Evolutionary conservation across 2,113 vertebrate genomes (phyloP).

Genomic region (Periophthalmus modestus): DNA sequence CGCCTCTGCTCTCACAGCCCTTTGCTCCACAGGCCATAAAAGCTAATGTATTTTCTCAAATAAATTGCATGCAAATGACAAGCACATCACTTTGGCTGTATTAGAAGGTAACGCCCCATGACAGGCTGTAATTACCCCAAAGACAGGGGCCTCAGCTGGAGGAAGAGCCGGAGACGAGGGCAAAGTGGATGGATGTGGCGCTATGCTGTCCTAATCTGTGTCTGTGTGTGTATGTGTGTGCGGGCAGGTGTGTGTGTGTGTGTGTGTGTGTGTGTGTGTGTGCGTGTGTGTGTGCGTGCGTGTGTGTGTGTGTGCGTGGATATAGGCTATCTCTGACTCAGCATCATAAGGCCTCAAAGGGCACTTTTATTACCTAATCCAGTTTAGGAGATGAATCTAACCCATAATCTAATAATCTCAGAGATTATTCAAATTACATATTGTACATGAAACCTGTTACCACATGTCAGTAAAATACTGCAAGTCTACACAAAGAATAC

Average conservation of each 20-base stretch:
- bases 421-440: not conserved
- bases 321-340: slow-evolving; percentile 52
- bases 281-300: slow-evolving; percentile 2
- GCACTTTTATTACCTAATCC: slow-evolving; percentile 76
- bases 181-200: slow-evolving; percentile 7
- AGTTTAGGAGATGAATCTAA: slow-evolving; percentile 74
- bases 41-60: slow-evolving; percentile 32
- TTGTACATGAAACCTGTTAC: not conserved
- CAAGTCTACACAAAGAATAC: not conserved
- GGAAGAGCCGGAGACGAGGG: slow-evolving; percentile 11
- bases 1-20: slow-evolving; percentile 17
- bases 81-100: slow-evolving; percentile 41
- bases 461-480: not conserved
- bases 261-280: slow-evolving; percentile 17
- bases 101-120: slow-evolving; percentile 55
- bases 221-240: slow-evolving; percentile 11
- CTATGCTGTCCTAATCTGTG: slow-evolving; percentile 1
- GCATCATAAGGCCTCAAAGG: slow-evolving; percentile 30
- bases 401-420: slow-evolving; percentile 6
- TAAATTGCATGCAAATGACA: slow-evolving; percentile 41
- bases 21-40: slow-evolving; percentile 32
- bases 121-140: slow-evolving; percentile 56
- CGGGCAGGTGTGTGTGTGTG: too few species aligned
- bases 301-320: slow-evolving; percentile 5
- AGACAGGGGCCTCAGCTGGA: slow-evolving; percentile 40